Evolutionary conservation across 2,113 vertebrate genomes (phyloP).

Genomic region (Psophia crepitans): DNA sequence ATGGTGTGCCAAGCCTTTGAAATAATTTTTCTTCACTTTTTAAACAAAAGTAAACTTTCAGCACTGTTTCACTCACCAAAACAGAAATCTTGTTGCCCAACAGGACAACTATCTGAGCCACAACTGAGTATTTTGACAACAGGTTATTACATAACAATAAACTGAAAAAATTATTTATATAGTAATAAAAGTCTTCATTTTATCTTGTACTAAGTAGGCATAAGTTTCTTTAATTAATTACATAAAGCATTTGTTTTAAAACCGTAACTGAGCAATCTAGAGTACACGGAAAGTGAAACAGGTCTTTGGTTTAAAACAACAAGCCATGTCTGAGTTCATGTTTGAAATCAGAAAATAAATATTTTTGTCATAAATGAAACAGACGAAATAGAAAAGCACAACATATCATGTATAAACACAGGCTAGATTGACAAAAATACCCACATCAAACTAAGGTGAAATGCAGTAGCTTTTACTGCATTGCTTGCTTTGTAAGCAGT

Average conservation of each 20-base stretch:
- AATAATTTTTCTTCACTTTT: slow-evolving; percentile 21
- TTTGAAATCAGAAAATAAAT: slow-evolving; percentile 66
- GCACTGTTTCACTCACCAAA: slow-evolving; percentile 77
- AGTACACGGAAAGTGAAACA: slow-evolving; percentile 75
- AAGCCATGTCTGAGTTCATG: slow-evolving; percentile 62
- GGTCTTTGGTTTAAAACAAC: slow-evolving; percentile 48
- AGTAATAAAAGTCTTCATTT: neutral
- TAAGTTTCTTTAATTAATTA: neutral
- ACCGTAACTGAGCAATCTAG: neutral
- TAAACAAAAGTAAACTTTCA: slow-evolving; percentile 34
- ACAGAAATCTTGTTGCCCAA: neutral
- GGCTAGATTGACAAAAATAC: slow-evolving; percentile 75
- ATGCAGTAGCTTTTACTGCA: slow-evolving; percentile 77
- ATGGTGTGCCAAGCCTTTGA: slow-evolving; percentile 35
- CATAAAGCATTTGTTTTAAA: neutral
- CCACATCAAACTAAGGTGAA: slow-evolving; percentile 80
- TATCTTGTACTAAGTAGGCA: neutral
- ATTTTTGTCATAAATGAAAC: slow-evolving; percentile 58
- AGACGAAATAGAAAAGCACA: slow-evolving; percentile 61
- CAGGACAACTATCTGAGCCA: neutral
- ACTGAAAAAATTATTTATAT: neutral
- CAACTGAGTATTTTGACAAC: neutral
- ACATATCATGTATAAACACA: slow-evolving; percentile 61
- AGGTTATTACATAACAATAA: neutral
- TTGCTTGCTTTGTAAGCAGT: slow-evolving; percentile 70